These are phyloP conservation scores for Porites cylindrica DNA, from an alignment of 92 coral and sea anemone genomes.

Conservation along the genomic window DNA sequence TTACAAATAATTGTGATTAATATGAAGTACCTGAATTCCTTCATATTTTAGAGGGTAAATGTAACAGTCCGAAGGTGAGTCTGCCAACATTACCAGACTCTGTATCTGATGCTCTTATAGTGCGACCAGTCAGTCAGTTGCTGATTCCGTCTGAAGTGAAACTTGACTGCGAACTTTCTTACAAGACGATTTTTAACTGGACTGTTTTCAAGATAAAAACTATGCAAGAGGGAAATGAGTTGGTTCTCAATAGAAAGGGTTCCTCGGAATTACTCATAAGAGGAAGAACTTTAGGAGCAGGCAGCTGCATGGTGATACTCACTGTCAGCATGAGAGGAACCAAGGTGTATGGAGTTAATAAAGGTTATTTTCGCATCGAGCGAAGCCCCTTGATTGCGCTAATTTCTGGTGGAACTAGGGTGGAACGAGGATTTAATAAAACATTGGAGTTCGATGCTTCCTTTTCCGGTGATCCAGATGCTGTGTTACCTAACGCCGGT, in stretches of 20 bases:
- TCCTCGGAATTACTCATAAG: slow-evolving; percentile 31
- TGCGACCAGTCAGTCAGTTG: slow-evolving; percentile 33
- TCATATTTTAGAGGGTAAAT: background rate
- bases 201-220: slow-evolving; percentile 20
- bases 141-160: slow-evolving; percentile 27
- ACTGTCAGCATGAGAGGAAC: slow-evolving; percentile 47
- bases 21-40: too few species aligned
- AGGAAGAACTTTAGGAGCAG: slow-evolving; percentile 31
- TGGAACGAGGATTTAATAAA: slow-evolving; percentile 30
- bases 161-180: slow-evolving; percentile 33
- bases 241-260: slow-evolving; percentile 9
- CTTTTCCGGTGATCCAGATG: slow-evolving; percentile 54
- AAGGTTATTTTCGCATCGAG: slow-evolving; percentile 46
- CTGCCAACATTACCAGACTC: slow-evolving; percentile 25
- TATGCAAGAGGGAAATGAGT: background rate
- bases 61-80: slow-evolving; percentile 56
- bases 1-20: too few species aligned
- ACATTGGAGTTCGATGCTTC: slow-evolving; percentile 57
- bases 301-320: slow-evolving; percentile 44
- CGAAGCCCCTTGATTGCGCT: slow-evolving; percentile 50
- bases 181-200: slow-evolving; percentile 42
- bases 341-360: slow-evolving; percentile 32
- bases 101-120: background rate
- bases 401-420: slow-evolving; percentile 58
- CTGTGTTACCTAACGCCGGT: background rate